These are phyloP conservation scores for Diarsia rubi DNA, from an alignment of 2,888 invertebrate species.

Conservation along the genomic window DNA sequence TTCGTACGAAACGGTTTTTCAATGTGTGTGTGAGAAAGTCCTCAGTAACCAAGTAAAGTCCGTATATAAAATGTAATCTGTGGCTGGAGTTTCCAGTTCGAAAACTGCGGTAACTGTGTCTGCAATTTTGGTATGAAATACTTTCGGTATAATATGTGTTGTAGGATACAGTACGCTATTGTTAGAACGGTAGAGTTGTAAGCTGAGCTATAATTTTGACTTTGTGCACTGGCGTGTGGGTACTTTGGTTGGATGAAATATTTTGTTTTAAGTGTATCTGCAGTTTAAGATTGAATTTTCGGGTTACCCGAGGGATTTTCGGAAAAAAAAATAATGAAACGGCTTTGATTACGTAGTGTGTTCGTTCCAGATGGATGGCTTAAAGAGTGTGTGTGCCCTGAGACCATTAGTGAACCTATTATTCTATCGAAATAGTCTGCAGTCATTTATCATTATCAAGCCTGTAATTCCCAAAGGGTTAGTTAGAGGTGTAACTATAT, in stretches of 20 bases:
- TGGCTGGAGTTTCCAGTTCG: slow-evolving; percentile 42
- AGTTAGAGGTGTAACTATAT: too few relatives aligned
- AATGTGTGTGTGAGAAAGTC: slow-evolving; percentile 25
- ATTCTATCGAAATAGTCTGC: neutral
- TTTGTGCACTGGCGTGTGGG: slow-evolving; percentile 35
- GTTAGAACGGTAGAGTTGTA: slow-evolving; percentile 46
- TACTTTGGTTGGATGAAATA: slow-evolving; percentile 36
- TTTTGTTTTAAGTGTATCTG: slow-evolving; percentile 33
- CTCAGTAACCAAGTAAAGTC: slow-evolving; percentile 11
- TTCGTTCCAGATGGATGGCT: neutral
- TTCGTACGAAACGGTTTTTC: neutral
- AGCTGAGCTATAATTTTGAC: slow-evolving; percentile 57
- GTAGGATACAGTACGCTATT: slow-evolving; percentile 40
- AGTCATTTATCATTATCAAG: too few relatives aligned
- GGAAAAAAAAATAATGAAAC: neutral
- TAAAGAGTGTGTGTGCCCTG: neutral
- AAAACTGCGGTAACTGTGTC: slow-evolving; percentile 54
- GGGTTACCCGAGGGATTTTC: neutral
- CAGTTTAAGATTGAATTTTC: slow-evolving; percentile 24
- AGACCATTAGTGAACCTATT: neutral
- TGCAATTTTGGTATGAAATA: slow-evolving; percentile 62
- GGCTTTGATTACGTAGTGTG: neutral
- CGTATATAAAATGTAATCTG: slow-evolving; percentile 36
- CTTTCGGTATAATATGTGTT: slow-evolving; percentile 46
- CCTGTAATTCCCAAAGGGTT: too few relatives aligned